Conservation (phyloP, 2,797 vertebrate genomes). For the Sarcophilus harrisii region DNA sequence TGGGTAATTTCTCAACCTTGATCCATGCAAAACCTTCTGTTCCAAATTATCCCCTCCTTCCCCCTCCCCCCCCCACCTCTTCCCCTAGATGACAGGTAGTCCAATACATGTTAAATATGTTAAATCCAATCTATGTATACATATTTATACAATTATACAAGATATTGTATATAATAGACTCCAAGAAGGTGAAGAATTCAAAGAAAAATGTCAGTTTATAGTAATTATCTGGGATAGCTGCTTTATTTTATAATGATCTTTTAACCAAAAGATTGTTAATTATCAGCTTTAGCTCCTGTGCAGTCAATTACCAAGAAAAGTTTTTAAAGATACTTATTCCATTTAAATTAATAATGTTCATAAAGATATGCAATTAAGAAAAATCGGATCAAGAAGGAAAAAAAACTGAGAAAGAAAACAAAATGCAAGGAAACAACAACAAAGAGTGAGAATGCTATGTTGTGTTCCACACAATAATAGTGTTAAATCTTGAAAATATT, state of each 20-base stretch:
- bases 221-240: conserved; percentile 86
- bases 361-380: conserved; percentile 16
- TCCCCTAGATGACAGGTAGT: too few relatives aligned
- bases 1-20: too few relatives aligned
- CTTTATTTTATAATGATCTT: conserved; percentile 91
- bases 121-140: too few relatives aligned
- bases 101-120: too few relatives aligned
- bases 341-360: conserved; percentile 34
- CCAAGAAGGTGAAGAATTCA: conserved; percentile 78
- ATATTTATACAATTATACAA: conserved; percentile 44
- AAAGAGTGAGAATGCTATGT: too few relatives aligned
- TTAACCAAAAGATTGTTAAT: conserved; percentile 90
- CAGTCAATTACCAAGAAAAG: conserved; percentile 87
- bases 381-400: too few relatives aligned
- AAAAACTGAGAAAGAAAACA: too few relatives aligned
- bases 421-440: too few relatives aligned
- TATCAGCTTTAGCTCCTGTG: conserved; percentile 91
- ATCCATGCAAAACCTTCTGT: too few relatives aligned
- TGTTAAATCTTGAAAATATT: not conserved
- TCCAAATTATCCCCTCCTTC: too few relatives aligned
- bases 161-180: conserved; percentile 76
- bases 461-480: not conserved
- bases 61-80: too few relatives aligned
- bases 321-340: not conserved
- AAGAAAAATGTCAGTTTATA: conserved; percentile 81